These are phyloP conservation scores for Sebastes reedi DNA, from an alignment of 2,797 vertebrate species.

Conservation along the genomic window DNA sequence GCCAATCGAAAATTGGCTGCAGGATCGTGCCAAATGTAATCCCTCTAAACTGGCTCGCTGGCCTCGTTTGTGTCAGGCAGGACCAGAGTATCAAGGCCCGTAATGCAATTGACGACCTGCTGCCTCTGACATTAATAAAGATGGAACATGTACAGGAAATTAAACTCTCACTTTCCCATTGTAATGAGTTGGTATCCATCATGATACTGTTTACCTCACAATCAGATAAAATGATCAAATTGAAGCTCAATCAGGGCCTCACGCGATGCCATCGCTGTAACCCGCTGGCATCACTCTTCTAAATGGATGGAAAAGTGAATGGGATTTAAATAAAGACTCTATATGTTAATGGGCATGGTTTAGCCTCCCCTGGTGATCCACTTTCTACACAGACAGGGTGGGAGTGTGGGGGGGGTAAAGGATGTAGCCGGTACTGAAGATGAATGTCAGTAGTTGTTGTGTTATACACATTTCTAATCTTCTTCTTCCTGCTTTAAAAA, in stretches of 20 bases:
- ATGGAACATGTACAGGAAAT: slow-evolving; percentile 85
- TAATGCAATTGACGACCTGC: slow-evolving; percentile 80
- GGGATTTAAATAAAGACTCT: slow-evolving; percentile 84
- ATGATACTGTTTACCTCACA: slow-evolving; percentile 81
- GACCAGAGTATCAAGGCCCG: slow-evolving; percentile 44
- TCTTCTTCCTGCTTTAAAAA: slow-evolving; percentile 37
- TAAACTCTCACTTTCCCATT: slow-evolving; percentile 83
- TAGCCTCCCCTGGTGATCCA: slow-evolving; percentile 63
- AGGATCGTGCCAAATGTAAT: slow-evolving; percentile 57
- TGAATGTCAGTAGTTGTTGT: slow-evolving; percentile 49
- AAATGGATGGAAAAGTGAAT: slow-evolving; percentile 79
- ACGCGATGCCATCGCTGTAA: slow-evolving; percentile 55
- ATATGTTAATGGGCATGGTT: slow-evolving; percentile 81
- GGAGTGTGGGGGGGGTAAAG: neutral
- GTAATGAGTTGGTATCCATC: slow-evolving; percentile 85
- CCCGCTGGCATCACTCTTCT: slow-evolving; percentile 75
- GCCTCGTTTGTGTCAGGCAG: slow-evolving; percentile 71
- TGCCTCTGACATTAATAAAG: slow-evolving; percentile 85
- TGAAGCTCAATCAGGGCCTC: slow-evolving; percentile 71
- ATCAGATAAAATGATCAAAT: slow-evolving; percentile 83
- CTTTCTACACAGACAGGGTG: slow-evolving; percentile 28
- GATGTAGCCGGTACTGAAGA: slow-evolving; percentile 22
- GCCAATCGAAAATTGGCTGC: slow-evolving; percentile 33
- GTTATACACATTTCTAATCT: slow-evolving; percentile 54
- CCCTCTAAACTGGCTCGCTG: slow-evolving; percentile 46